Percentiles rank a stretch among this genome's conserved stretches.
These are phyloP conservation scores for Onthophagus sagittarius DNA, from an alignment of 2,888 invertebrate species.

Conservation along the genomic window DNA sequence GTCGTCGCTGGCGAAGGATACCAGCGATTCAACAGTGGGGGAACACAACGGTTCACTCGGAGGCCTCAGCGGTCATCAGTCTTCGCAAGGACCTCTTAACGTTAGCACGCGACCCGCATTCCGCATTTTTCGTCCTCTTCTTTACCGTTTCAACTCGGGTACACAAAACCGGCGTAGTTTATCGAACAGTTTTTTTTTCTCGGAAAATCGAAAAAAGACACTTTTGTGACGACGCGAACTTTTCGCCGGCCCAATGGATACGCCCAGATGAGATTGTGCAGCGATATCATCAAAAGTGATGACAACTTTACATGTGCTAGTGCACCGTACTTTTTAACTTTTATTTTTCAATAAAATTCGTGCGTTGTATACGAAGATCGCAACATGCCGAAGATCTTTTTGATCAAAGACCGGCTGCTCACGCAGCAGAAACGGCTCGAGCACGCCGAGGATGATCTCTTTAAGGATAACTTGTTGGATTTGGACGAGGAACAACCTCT, in stretches of 20 bases:
- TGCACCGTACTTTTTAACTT: not conserved
- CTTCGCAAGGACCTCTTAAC: conserved; percentile 44
- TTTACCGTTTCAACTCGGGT: not conserved
- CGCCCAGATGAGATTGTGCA: not conserved
- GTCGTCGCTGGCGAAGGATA: conserved; percentile 28
- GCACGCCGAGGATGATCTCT: conserved; percentile 75
- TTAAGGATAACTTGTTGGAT: conserved; percentile 61
- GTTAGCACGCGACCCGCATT: conserved; percentile 34
- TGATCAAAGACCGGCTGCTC: conserved; percentile 86
- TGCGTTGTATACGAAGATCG: conserved; percentile 25
- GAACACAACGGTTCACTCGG: conserved; percentile 44
- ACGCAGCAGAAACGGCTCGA: conserved; percentile 84
- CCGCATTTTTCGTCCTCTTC: not conserved
- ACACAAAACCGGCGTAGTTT: not conserved
- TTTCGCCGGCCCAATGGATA: not conserved
- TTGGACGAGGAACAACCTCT: conserved; percentile 57
- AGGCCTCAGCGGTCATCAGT: conserved; percentile 49
- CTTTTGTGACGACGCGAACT: not conserved
- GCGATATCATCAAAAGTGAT: not conserved
- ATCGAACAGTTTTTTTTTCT: not conserved
- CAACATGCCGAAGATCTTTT: conserved; percentile 87
- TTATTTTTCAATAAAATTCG: not conserved
- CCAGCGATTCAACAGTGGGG: conserved; percentile 32
- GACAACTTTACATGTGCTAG: not conserved
- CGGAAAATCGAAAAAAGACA: too few species aligned